Evolutionary conservation across 2,113 vertebrate genomes (phyloP), one percentile per base, ranked within the genome.

Genomic region (Cercocebus atys): DNA sequence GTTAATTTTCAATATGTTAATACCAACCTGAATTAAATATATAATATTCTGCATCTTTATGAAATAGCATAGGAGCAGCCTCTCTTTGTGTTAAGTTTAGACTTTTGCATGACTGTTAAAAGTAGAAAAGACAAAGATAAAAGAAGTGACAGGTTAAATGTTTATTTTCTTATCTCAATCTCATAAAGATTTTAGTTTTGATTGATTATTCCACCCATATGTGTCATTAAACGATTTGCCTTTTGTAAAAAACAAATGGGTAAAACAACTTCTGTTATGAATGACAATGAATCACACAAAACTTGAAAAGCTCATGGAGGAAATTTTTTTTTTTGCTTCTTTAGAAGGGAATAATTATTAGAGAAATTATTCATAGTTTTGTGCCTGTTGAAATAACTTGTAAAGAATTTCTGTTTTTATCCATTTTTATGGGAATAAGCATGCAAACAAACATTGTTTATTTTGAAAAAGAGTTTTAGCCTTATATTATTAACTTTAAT

Each of bases 361-460:
- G 32, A 73, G 23, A 9, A 97, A 50, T 75, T 89, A 86, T 92
- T 96, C 16, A 82, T 85, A 1, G 23, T 14, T 87, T 95, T 75
- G 66, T 40, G 92, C 40, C 30, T 91, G 10, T n/a, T 95, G 52
- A 97, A 98, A 80, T 68, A 90, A 35, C 14, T 93, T 94, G 79
- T 88, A 30, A 94, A 75, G 1, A 94, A 47, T 50, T 82, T 76
- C 0, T 6, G 61, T 52, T 94, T 92, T 90, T 78, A 84, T 97
- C 82, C 68, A 95, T 97, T 97, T 97, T 98, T 96, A 90, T 73
- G 11, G 3, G 8, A 40, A 23, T 83, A 88, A 95, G 97, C 94
- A 45, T 68, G 85, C 78, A 52, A 9, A n/a, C 50, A 97, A 88
- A 81, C 23, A 2, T 88, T 96, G 25, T n/a, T 96, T 88, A 55